Evolutionary conservation across 2,888 invertebrate genomes (phyloP), one percentile per base, ranked within the genome.

Genomic region (Sipunculus nudus): DNA sequence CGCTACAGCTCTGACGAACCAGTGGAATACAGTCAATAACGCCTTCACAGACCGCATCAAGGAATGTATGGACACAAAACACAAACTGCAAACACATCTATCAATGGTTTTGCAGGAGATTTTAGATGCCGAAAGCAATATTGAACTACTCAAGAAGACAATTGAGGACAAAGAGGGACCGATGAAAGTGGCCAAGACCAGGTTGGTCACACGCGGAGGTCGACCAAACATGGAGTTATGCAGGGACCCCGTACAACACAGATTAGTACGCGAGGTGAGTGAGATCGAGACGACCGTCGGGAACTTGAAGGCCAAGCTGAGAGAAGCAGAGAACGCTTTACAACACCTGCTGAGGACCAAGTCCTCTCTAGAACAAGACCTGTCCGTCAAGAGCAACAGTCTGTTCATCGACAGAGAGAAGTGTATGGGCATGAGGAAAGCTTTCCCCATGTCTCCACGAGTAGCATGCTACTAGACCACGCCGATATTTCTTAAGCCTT

Each of bases 71-170:
- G 79, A 80, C 49, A 75, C 80, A 47, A 76, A 78, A 63, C 80
- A 81, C 70, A 78, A 70, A 59, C 73, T 80, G 46, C 81, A 82
- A 70, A 75, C 77, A 28, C 81, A 81, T 63, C 72, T 81, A 28
- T 78, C 79, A 35, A 80, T 76, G 76, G 81, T 81, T 29, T 92
- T 94, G 78, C 94, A 95, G 84, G 95, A 96, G 86, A 89, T 96
- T 74, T 95, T 93, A 80, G 94, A 94, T 79, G 87, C 93, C 75
- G 94, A 95, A 85, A 94, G 93, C 85, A 91, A 93, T 75, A 89
- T 95, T 78, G 93, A 93, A 80, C 84, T 94, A 63, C 84, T 95
- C 74, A 91, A 92, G 78, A 94, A 94, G 86, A 91, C 92, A 0
- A 93, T 96, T 72, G 89, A 91, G 73, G 94, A 95, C 85, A 96